Evolutionary conservation across 2,888 invertebrate genomes (phyloP).

Genomic region (Eupeodes latifasciatus): DNA sequence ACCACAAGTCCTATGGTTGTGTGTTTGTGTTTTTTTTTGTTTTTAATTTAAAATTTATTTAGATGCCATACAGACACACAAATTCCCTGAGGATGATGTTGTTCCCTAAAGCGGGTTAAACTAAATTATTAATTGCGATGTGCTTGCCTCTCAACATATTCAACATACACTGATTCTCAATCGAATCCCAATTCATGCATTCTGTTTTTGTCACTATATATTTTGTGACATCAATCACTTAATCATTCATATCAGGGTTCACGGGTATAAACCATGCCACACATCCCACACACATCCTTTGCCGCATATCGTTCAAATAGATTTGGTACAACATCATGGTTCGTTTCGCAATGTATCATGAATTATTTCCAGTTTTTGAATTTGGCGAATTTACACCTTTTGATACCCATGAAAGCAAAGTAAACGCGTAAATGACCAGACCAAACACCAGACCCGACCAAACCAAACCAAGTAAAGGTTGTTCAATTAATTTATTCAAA

Average conservation of each 20-base stretch:
- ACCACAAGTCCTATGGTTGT: background rate
- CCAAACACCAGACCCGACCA: too few relatives aligned
- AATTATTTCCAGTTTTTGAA: slow-evolving; percentile 67
- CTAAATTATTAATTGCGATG: slow-evolving; percentile 62
- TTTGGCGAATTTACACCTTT: slow-evolving; percentile 70
- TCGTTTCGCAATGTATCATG: slow-evolving; percentile 58
- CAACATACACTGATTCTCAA: slow-evolving; percentile 32
- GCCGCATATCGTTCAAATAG: background rate
- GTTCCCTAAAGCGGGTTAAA: slow-evolving; percentile 3
- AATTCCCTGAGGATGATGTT: background rate
- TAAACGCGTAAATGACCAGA: slow-evolving; percentile 45
- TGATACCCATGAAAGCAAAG: slow-evolving; percentile 2
- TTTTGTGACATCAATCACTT: slow-evolving; percentile 52
- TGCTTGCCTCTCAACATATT: slow-evolving; percentile 20
- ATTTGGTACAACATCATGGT: slow-evolving; percentile 5
- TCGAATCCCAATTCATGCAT: slow-evolving; percentile 30
- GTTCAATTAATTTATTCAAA: slow-evolving; percentile 67
- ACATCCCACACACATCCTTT: background rate
- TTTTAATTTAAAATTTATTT: background rate
- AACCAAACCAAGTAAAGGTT: background rate
- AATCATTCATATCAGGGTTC: slow-evolving; percentile 70
- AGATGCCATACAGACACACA: background rate
- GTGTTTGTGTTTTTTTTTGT: background rate
- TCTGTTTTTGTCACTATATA: background rate
- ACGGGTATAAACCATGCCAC: background rate